phyloP scores from a whole-genome alignment of 2,113 vertebrate genomes.

The Notiomystis cincta region DNA sequence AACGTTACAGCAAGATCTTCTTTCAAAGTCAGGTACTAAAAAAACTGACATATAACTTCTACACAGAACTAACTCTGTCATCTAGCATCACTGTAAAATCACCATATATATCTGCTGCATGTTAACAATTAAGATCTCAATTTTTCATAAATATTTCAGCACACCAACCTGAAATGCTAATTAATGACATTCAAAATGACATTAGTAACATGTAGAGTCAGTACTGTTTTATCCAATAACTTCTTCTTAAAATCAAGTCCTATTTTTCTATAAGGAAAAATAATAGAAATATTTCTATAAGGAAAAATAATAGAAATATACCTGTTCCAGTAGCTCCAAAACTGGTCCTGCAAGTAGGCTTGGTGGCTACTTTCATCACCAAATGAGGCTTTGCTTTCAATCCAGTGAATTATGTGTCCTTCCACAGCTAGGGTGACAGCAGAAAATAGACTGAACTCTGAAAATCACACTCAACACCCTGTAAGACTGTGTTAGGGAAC shows the following conservation, averaged over 20 bases:
- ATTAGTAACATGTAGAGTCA: constrained; percentile 7
- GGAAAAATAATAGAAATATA: constrained; percentile 64
- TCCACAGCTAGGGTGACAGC: constrained; percentile 84
- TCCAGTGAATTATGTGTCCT: constrained; percentile 97
- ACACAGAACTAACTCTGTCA: not conserved
- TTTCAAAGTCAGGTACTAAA: not conserved
- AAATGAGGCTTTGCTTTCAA: constrained; percentile 98
- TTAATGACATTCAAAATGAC: constrained; percentile 15
- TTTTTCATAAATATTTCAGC: not conserved
- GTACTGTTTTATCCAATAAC: constrained; percentile 24
- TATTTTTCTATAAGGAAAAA: constrained; percentile 52
- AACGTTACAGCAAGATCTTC: not conserved
- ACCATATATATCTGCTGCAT: not conserved
- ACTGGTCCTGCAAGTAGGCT: constrained; percentile 94
- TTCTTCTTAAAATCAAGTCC: constrained; percentile 21
- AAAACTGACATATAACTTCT: not conserved
- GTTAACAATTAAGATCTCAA: not conserved
- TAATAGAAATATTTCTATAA: constrained; percentile 35
- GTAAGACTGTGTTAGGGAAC: not conserved
- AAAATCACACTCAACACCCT: constrained; percentile 28
- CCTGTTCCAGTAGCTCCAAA: constrained; percentile 99
- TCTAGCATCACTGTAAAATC: not conserved
- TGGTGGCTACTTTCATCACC: constrained; percentile 95
- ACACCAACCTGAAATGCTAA: not conserved
- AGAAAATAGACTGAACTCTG: constrained; percentile 34